These are phyloP conservation scores for Eurosta solidaginis DNA, from an alignment of 1,140 invertebrate species.

Conservation along the genomic window DNA sequence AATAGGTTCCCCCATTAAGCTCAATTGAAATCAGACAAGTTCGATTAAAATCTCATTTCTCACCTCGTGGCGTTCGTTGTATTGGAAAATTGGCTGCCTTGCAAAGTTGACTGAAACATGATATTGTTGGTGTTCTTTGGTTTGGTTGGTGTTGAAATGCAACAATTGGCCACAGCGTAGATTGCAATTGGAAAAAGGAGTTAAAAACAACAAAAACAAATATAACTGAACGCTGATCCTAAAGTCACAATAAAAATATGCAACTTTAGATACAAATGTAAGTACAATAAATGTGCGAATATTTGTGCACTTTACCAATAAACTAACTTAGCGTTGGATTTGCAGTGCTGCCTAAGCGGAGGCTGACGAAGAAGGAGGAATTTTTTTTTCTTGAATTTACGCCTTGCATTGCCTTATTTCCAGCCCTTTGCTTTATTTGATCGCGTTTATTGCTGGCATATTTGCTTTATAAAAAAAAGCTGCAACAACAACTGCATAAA, in stretches of 20 bases:
- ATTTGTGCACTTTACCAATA: not conserved
- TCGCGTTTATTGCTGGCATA: slow-evolving; percentile 16
- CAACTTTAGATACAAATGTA: not conserved
- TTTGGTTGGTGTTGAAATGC: slow-evolving; percentile 2
- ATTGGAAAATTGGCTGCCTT: slow-evolving; percentile 14
- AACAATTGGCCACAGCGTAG: slow-evolving; percentile 37
- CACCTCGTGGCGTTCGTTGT: slow-evolving; percentile 51
- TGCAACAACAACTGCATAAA: not conserved
- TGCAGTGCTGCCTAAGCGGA: not conserved
- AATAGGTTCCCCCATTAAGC: slow-evolving; percentile 57
- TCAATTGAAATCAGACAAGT: slow-evolving; percentile 61
- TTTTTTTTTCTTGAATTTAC: not conserved
- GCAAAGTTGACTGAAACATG: not conserved
- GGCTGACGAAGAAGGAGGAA: not conserved
- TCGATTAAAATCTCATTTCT: slow-evolving; percentile 61
- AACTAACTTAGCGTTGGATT: not conserved
- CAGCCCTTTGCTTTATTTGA: not conserved
- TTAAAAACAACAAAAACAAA: not conserved
- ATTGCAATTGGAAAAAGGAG: not conserved
- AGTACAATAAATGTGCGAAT: not conserved
- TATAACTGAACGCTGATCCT: not conserved
- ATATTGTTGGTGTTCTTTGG: too few relatives aligned
- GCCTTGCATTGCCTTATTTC: not conserved
- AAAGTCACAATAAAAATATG: not conserved
- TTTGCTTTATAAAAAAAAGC: slow-evolving; percentile 22